These are phyloP conservation scores for Embiotoca jacksoni DNA, from an alignment of 2,113 vertebrate genomes.

Conservation along the genomic window DNA sequence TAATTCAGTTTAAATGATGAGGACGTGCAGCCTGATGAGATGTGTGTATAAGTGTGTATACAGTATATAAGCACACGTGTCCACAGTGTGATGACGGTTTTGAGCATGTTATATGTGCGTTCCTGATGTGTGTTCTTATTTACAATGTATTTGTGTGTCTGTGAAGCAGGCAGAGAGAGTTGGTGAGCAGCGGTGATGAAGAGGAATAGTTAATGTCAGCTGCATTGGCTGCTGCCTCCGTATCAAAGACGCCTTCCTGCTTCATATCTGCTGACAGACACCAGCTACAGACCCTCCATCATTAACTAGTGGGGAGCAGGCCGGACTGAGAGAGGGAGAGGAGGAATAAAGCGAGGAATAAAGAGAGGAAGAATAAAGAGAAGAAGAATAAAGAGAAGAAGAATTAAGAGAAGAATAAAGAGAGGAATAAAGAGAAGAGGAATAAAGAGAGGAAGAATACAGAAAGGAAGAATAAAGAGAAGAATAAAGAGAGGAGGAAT, in stretches of 20 bases:
- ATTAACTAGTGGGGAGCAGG: slow-evolving; percentile 51
- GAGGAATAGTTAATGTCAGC: slow-evolving; percentile 67
- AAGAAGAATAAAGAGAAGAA: background rate
- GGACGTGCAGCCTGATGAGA: too few relatives aligned
- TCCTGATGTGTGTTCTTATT: slow-evolving; percentile 8
- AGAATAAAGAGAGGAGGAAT: too few relatives aligned
- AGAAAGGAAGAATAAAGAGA: too few relatives aligned
- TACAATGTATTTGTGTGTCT: slow-evolving; percentile 25
- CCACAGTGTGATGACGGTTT: too few relatives aligned
- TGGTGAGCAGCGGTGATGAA: slow-evolving; percentile 61
- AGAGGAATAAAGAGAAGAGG: background rate
- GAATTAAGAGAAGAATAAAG: slow-evolving; percentile 1
- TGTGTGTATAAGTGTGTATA: too few relatives aligned
- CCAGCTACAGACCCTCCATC: slow-evolving; percentile 52
- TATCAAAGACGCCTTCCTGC: slow-evolving; percentile 59
- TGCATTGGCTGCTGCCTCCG: slow-evolving; percentile 43
- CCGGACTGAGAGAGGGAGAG: slow-evolving; percentile 1
- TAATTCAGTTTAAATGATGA: too few relatives aligned
- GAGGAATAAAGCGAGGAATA: background rate
- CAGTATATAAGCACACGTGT: too few relatives aligned
- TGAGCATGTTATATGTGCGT: background rate
- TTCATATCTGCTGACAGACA: slow-evolving; percentile 65
- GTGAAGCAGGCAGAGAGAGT: slow-evolving; percentile 18
- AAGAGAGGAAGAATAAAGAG: background rate
- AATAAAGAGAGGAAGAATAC: too few relatives aligned